Base-by-base conservation (phyloP, 2,797 vertebrate species). In the Champsocephalus gunnari region DNA sequence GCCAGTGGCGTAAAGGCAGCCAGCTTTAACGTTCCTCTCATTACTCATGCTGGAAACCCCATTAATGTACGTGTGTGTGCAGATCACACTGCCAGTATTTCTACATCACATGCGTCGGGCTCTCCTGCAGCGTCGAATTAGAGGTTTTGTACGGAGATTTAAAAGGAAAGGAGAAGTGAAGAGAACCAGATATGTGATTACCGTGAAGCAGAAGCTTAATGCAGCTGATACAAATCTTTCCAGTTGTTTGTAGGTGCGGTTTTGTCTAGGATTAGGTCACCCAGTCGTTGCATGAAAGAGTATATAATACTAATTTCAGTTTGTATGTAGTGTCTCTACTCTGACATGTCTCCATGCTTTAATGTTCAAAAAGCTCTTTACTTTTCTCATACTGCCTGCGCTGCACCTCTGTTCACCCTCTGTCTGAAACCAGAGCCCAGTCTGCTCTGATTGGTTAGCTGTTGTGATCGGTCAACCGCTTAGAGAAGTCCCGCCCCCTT, bases 1-100 rank as follows among this genome's bases (percentile, higher is more conserved):
- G 44, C 34, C 63, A 28, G 57, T 11, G 10, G 61, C 69, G 34
- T 70, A 43, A 73, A 47, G 34, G 54, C 68, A 66, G 67, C 75
- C 53, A 12, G 41, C 75, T 88, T 75, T 73, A 80, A 75, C 75
- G 75, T 38, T 64, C 17, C 68, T 55, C 55, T 82, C 66, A 80
- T 86, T 73, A 73, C 47, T 75, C 57, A 71, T 54, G 38, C 48
- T 38, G 75, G 72, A 81, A 55, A 68, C 64, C 21, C 21, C 66
- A 80, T 82, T 75, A 83, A 51, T 72, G 54, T 73, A 32, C 45
- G n/a, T 59, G 77, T 78, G 77, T 74, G 70, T 76, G 45, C 28
- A 65, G 59, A 59, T 48, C 3, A 3, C 72, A 81, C 76, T 64
- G 34, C 4, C 3, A 10, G 13, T 63, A 44, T 59, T 72, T 84